Percentiles rank a stretch among this genome's conserved stretches.
phyloP scores from a whole-genome alignment of 1,140 invertebrate genomes.

The Drosophila repleta region DNA sequence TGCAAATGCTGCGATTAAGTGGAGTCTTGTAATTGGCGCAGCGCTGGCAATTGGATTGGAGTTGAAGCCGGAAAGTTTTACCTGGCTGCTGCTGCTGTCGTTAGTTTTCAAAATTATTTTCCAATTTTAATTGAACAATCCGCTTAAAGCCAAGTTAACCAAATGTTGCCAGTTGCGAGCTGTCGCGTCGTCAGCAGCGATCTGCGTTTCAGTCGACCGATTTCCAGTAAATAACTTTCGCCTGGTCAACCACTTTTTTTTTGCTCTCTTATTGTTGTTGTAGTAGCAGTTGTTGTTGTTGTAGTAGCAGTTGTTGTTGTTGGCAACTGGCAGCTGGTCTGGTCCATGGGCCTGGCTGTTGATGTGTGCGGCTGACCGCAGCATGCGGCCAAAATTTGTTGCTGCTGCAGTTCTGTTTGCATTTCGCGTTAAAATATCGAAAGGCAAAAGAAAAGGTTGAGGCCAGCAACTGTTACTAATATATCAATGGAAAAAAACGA shows the following conservation, averaged over 20 bases:
- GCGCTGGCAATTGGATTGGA: slow-evolving; percentile 65
- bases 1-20: not conserved
- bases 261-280: slow-evolving; percentile 27
- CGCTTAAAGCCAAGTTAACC: slow-evolving; percentile 55
- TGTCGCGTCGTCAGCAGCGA: slow-evolving; percentile 54
- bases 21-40: slow-evolving; percentile 25
- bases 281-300: slow-evolving; percentile 21
- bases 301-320: slow-evolving; percentile 25
- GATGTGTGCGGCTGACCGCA: slow-evolving; percentile 77
- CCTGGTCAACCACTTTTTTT: slow-evolving; percentile 53
- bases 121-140: slow-evolving; percentile 69
- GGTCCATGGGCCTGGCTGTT: slow-evolving; percentile 39
- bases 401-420: slow-evolving; percentile 48
- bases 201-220: slow-evolving; percentile 65
- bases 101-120: slow-evolving; percentile 71
- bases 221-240: slow-evolving; percentile 81
- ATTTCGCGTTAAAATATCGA: slow-evolving; percentile 63
- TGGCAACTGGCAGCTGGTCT: slow-evolving; percentile 25
- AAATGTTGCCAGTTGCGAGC: slow-evolving; percentile 47
- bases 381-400: slow-evolving; percentile 56
- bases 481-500: slow-evolving; percentile 49
- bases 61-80: slow-evolving; percentile 57
- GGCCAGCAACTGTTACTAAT: slow-evolving; percentile 69
- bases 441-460: slow-evolving; percentile 20
- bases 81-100: slow-evolving; percentile 40